Evolutionary conservation across 2,797 vertebrate genomes (phyloP).

Genomic region (Petrocephalus schoutedeni): DNA sequence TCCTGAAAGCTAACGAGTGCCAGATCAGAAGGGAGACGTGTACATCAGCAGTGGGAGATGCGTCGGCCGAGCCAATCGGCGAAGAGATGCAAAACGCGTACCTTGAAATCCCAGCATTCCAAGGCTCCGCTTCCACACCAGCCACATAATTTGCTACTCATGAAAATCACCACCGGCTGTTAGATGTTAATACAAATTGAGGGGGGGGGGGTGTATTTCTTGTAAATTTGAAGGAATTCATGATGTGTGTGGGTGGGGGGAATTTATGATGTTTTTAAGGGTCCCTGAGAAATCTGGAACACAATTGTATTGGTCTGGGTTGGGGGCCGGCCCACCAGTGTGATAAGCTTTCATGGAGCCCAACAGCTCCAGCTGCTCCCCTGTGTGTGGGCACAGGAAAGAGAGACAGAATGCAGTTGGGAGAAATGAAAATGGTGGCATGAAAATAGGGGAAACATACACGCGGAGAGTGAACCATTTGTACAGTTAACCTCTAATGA

Average conservation of each 20-base stretch:
- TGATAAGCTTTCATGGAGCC: too few species aligned
- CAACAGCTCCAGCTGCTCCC: too few species aligned
- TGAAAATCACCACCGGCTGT: background rate
- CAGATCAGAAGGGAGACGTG: background rate
- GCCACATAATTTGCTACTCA: too few species aligned
- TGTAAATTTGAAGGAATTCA: background rate
- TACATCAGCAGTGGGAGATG: background rate
- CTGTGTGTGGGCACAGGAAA: background rate
- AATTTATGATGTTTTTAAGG: too few species aligned
- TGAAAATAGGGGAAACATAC: background rate
- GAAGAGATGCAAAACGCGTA: background rate
- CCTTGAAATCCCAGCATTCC: background rate
- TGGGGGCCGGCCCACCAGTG: too few species aligned
- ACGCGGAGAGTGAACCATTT: background rate
- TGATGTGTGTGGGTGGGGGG: background rate
- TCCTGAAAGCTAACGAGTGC: background rate
- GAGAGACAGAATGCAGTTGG: background rate
- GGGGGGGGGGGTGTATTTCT: background rate
- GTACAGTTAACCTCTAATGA: background rate
- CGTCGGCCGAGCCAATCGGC: background rate
- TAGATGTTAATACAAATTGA: background rate
- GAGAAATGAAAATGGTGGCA: background rate
- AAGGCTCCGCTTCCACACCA: background rate
- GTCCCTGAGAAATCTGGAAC: too few species aligned
- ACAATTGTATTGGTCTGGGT: too few species aligned